phyloP scores from a whole-genome alignment of 2,113 vertebrate genomes.

The Varanus salvator region DNA sequence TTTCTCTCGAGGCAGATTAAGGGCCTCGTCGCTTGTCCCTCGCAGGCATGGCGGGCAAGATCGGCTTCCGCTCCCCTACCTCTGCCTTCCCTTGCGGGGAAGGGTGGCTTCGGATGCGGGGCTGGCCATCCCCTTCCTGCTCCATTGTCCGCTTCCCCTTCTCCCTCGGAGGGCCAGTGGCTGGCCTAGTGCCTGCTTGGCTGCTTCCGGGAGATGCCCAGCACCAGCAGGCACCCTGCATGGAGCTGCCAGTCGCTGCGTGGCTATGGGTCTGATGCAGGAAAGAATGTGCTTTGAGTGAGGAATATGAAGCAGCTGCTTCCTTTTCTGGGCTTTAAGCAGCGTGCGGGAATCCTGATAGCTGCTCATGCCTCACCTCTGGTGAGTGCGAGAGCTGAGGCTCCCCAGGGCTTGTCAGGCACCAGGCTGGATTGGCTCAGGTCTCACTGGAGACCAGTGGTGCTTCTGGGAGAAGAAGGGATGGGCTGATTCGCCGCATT shows the following conservation, averaged over 20 bases:
- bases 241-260: neutral
- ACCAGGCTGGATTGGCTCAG: too few relatives aligned
- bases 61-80: neutral
- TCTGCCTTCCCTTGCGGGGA: neutral
- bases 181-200: neutral
- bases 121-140: accelerated
- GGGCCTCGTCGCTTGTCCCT: accelerated
- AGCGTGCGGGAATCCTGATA: too few relatives aligned
- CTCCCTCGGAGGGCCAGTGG: neutral
- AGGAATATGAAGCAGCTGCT: too few relatives aligned
- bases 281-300: neutral
- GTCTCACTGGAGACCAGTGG: too few relatives aligned
- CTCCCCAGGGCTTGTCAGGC: too few relatives aligned
- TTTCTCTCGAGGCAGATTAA: conserved; percentile 27
- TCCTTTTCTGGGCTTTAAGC: too few relatives aligned
- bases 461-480: too few relatives aligned
- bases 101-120: neutral
- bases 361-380: too few relatives aligned
- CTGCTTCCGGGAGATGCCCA: neutral
- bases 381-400: too few relatives aligned
- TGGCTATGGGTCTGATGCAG: too few relatives aligned
- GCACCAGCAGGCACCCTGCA: too few relatives aligned
- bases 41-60: neutral
- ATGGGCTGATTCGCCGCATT: too few relatives aligned
- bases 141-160: neutral